These are phyloP conservation scores for Tursiops truncatus DNA, from an alignment of 2,113 vertebrate genomes.

Conservation along the genomic window DNA sequence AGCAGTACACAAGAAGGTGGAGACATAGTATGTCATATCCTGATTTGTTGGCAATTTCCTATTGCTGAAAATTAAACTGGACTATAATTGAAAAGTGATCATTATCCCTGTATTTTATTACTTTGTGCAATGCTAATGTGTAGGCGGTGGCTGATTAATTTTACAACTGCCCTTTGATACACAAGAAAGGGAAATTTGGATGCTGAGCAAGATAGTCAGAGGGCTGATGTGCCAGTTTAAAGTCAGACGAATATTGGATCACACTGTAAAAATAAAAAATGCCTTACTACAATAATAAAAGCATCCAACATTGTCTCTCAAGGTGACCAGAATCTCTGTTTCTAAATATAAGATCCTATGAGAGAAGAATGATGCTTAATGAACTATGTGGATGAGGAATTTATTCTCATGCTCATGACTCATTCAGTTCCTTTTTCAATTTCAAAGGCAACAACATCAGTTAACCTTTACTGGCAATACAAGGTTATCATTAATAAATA, in stretches of 20 bases:
- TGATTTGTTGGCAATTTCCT: neutral
- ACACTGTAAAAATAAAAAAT: constrained; percentile 70
- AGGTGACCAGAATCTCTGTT: constrained; percentile 60
- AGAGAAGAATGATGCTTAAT: constrained; percentile 12
- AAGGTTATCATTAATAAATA: constrained; percentile 55
- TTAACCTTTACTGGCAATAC: constrained; percentile 19
- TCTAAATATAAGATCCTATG: constrained; percentile 58
- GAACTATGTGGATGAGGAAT: neutral
- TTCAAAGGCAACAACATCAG: constrained; percentile 41
- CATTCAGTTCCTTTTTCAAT: constrained; percentile 13
- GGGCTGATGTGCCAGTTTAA: constrained; percentile 67
- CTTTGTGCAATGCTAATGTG: neutral
- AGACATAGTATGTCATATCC: neutral
- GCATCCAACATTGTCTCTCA: constrained; percentile 57
- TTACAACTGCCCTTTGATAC: constrained; percentile 32
- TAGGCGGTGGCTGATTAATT: constrained; percentile 45
- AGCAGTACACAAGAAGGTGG: neutral
- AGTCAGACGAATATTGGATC: constrained; percentile 60
- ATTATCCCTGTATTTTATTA: neutral
- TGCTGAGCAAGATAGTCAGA: constrained; percentile 55
- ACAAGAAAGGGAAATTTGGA: constrained; percentile 45
- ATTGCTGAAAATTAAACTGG: neutral
- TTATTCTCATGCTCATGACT: constrained; percentile 34
- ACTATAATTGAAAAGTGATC: neutral
- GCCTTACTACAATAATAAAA: constrained; percentile 68